Evolutionary conservation across 35 echinoderm and acorn worm genomes (phyloP).

Genomic region (Acanthaster planci): DNA sequence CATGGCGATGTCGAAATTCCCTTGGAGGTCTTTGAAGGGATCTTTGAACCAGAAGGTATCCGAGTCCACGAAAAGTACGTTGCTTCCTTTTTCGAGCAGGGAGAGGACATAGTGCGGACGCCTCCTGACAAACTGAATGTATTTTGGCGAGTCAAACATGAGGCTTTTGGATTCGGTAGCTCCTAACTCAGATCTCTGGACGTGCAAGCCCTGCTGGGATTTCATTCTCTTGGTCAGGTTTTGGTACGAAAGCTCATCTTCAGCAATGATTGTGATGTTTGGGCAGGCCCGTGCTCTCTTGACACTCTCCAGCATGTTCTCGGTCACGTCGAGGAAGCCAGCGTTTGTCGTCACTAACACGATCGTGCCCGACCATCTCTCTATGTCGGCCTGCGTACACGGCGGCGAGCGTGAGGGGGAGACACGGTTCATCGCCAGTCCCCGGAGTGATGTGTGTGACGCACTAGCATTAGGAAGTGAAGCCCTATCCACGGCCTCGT

Average conservation of each 20-base stretch:
- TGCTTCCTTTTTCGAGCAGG: constrained; percentile 36
- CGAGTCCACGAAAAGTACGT: too few relatives aligned
- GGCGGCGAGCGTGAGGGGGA: background rate
- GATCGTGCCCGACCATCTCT: too few relatives aligned
- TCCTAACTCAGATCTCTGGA: constrained; percentile 29
- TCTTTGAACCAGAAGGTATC: constrained; percentile 75
- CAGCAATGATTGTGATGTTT: constrained; percentile 49
- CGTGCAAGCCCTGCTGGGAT: too few relatives aligned
- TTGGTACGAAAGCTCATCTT: constrained; percentile 61
- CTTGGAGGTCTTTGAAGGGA: constrained; percentile 63
- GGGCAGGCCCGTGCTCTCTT: constrained; percentile 33
- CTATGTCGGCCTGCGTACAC: too few relatives aligned
- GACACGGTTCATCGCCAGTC: too few relatives aligned
- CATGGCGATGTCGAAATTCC: too few relatives aligned
- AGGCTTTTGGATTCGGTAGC: constrained; percentile 12
- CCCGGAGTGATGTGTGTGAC: too few relatives aligned
- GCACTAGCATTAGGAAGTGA: too few relatives aligned
- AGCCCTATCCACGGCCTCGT: too few relatives aligned
- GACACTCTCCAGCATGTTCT: constrained; percentile 71
- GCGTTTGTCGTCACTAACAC: constrained; percentile 61
- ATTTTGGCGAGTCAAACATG: constrained; percentile 38
- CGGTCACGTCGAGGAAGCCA: constrained; percentile 65
- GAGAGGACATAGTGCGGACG: constrained; percentile 64
- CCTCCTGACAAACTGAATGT: constrained; percentile 65
- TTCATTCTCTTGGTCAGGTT: constrained; percentile 41